These are phyloP conservation scores for Sitophilus oryzae DNA, from an alignment of 1,140 invertebrate species.

Conservation along the genomic window DNA sequence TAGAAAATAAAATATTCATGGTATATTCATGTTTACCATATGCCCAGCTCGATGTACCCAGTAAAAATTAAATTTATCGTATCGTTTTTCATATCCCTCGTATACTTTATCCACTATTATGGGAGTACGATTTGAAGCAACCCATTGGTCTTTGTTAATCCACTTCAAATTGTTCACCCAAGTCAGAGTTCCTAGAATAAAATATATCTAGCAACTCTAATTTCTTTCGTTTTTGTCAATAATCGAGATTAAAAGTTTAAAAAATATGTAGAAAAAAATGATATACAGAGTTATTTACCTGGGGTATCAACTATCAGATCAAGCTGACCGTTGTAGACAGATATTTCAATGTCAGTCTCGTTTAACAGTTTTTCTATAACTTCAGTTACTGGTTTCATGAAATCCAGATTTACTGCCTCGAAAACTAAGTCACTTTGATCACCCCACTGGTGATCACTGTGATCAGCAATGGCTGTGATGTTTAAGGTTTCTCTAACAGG, in stretches of 20 bases:
- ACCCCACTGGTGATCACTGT: constrained; percentile 50
- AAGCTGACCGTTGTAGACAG: constrained; percentile 63
- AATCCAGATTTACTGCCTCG: constrained; percentile 56
- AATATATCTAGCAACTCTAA: too few species aligned
- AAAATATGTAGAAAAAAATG: too few species aligned
- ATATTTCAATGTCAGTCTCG: constrained; percentile 59
- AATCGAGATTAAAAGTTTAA: too few species aligned
- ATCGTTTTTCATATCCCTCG: constrained; percentile 23
- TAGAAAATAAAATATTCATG: neutral
- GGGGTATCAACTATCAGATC: constrained; percentile 68
- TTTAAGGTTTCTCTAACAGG: constrained; percentile 56
- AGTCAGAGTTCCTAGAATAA: constrained; percentile 50
- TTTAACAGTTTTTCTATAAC: constrained; percentile 64
- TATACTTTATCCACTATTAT: constrained; percentile 15
- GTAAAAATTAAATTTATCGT: constrained; percentile 22
- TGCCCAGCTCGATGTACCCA: constrained; percentile 29
- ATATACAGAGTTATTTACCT: constrained; percentile 48
- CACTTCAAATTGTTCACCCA: constrained; percentile 71
- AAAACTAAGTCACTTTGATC: constrained; percentile 56
- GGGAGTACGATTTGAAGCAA: neutral
- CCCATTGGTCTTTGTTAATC: constrained; percentile 38
- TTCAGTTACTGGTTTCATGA: constrained; percentile 76
- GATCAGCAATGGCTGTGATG: constrained; percentile 45
- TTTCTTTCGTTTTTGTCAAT: too few species aligned
- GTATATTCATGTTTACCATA: constrained; percentile 11